Evolutionary conservation across 2,113 vertebrate genomes (phyloP).

Genomic region (Pterocles orientalis): DNA sequence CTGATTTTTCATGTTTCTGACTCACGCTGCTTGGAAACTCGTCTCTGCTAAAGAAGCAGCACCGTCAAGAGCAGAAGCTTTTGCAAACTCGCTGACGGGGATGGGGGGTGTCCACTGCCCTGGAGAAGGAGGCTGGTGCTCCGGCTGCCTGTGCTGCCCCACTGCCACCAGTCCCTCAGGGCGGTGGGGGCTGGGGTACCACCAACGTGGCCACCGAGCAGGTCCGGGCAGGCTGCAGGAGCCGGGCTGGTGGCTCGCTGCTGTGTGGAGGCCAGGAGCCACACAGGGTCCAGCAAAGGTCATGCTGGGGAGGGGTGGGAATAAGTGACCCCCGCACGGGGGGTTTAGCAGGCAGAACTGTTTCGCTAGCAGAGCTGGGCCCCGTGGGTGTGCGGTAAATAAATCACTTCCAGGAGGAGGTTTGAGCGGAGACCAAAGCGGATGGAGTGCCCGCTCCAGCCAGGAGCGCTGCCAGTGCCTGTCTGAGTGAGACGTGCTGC

Average conservation of each 20-base stretch:
- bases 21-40: neutral
- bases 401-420: neutral
- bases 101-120: neutral
- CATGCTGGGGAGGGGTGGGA: neutral
- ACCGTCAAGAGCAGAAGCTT: neutral
- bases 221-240: neutral
- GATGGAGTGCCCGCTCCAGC: neutral
- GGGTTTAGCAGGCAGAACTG: neutral
- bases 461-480: neutral
- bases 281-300: neutral
- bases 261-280: rapidly evolving
- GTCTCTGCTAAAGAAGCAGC: neutral
- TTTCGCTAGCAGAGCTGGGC: neutral
- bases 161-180: rapidly evolving
- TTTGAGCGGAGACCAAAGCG: rapidly evolving
- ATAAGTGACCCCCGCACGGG: rapidly evolving
- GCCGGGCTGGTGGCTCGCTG: rapidly evolving
- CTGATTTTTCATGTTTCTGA: neutral
- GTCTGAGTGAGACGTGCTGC: neutral
- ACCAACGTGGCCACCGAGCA: rapidly evolving
- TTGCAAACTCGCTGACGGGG: rapidly evolving
- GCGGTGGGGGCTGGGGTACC: neutral
- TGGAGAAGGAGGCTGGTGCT: neutral
- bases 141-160: neutral
- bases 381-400: rapidly evolving